phyloP scores from a whole-genome alignment of 2,888 invertebrate species.

The Lepidocyrtinus sp. region DNA sequence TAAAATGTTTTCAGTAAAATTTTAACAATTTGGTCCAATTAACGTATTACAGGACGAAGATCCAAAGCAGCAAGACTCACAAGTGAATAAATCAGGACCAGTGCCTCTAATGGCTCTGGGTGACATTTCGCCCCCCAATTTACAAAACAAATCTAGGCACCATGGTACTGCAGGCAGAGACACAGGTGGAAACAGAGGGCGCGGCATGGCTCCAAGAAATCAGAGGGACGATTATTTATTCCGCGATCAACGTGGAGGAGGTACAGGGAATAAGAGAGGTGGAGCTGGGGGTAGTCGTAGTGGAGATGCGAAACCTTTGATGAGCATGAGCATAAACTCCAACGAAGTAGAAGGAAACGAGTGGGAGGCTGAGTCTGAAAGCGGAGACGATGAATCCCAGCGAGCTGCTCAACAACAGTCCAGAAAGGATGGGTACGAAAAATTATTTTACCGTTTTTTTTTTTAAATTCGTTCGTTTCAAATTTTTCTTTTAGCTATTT shows the following conservation, averaged over 20 bases:
- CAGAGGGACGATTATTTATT: constrained; percentile 47
- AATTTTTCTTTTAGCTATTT: too few relatives aligned
- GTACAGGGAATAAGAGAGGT: constrained; percentile 40
- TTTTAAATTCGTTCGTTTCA: too few relatives aligned
- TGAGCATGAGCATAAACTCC: constrained; percentile 63
- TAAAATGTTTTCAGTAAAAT: too few relatives aligned
- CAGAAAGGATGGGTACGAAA: constrained; percentile 56
- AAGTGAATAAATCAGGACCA: constrained; percentile 56
- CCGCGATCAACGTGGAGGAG: constrained; percentile 32
- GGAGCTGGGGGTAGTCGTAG: constrained; percentile 29
- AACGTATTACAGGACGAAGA: constrained; percentile 52
- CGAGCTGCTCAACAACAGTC: constrained; percentile 45
- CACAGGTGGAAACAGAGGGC: constrained; percentile 35
- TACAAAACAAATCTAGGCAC: constrained; percentile 50
- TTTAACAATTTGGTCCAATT: too few relatives aligned
- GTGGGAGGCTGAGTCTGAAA: constrained; percentile 58
- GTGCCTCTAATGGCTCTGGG: constrained; percentile 66
- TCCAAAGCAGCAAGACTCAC: constrained; percentile 25
- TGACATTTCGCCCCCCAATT: constrained; percentile 65
- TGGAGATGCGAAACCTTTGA: constrained; percentile 61
- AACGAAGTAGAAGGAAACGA: constrained; percentile 63
- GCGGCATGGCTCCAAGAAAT: constrained; percentile 49
- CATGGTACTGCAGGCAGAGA: constrained; percentile 27
- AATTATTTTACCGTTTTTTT: too few relatives aligned
- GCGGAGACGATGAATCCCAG: constrained; percentile 63